These are phyloP conservation scores for Trematomus bernacchii DNA, from an alignment of 2,797 vertebrate species.

Conservation along the genomic window DNA sequence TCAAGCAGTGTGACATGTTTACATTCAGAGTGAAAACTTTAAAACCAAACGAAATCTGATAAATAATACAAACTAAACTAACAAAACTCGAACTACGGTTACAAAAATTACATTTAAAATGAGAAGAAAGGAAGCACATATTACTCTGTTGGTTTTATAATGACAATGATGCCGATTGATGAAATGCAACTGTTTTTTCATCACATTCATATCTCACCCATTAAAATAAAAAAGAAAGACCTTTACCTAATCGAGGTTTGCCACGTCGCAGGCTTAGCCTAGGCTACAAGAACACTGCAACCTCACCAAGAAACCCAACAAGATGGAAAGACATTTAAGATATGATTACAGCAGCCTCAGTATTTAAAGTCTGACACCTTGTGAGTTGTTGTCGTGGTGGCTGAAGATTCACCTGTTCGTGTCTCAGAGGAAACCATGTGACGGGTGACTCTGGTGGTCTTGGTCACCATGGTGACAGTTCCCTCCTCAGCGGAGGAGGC, in stretches of 20 bases:
- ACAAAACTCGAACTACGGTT: slow-evolving; percentile 56
- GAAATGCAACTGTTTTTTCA: slow-evolving; percentile 37
- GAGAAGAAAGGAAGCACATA: slow-evolving; percentile 59
- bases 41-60: slow-evolving; percentile 70
- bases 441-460: slow-evolving; percentile 79
- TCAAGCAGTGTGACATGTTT: slow-evolving; percentile 50
- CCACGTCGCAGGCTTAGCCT: slow-evolving; percentile 46
- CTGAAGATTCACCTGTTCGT: slow-evolving; percentile 69
- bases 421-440: slow-evolving; percentile 77
- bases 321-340: slow-evolving; percentile 38
- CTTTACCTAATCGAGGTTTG: slow-evolving; percentile 40
- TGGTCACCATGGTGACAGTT: slow-evolving; percentile 72
- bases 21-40: slow-evolving; percentile 65
- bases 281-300: slow-evolving; percentile 65
- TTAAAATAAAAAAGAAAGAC: slow-evolving; percentile 60
- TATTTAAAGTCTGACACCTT: slow-evolving; percentile 53
- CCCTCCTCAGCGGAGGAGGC: slow-evolving; percentile 70
- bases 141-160: slow-evolving; percentile 65
- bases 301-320: slow-evolving; percentile 53
- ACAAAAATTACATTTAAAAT: slow-evolving; percentile 72
- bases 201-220: slow-evolving; percentile 60
- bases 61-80: slow-evolving; percentile 65
- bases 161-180: slow-evolving; percentile 51
- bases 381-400: slow-evolving; percentile 29
- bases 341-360: slow-evolving; percentile 59